Conservation (phyloP, 2,113 vertebrate species). For the Lophius piscatorius region DNA sequence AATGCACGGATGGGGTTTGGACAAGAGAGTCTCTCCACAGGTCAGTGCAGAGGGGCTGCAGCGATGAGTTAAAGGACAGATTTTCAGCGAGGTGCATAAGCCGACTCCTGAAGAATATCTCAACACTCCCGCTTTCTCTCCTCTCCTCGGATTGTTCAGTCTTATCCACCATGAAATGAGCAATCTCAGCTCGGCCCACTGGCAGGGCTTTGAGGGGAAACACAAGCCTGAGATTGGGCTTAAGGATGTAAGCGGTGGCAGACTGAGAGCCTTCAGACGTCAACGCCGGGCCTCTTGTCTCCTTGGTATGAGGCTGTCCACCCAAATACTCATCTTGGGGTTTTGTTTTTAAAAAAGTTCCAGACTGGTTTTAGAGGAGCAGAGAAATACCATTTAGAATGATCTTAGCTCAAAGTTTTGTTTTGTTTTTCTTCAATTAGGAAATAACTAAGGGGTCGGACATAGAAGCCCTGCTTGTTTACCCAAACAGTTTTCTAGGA, state of each 20-base stretch:
- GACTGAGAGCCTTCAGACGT: conserved; percentile 57
- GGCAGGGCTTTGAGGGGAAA: conserved; percentile 61
- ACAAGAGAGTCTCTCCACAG: conserved; percentile 37
- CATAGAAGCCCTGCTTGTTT: conserved; percentile 54
- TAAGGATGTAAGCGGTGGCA: conserved; percentile 51
- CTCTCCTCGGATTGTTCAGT: conserved; percentile 53
- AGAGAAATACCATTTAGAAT: conserved; percentile 40
- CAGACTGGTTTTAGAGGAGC: conserved; percentile 63
- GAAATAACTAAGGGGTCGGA: conserved; percentile 41
- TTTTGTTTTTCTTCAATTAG: conserved; percentile 20
- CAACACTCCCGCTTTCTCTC: conserved; percentile 38
- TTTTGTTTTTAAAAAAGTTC: conserved; percentile 71
- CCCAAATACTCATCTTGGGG: conserved; percentile 57
- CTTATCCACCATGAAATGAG: conserved; percentile 73
- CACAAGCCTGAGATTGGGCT: conserved; percentile 66
- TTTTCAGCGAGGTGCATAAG: conserved; percentile 62
- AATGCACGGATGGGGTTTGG: conserved; percentile 45
- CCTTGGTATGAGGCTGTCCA: conserved; percentile 56
- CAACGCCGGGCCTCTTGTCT: conserved; percentile 52
- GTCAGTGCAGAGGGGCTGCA: conserved; percentile 39
- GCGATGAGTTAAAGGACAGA: conserved; percentile 57
- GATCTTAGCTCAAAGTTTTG: conserved; percentile 46
- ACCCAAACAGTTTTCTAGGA: conserved; percentile 51
- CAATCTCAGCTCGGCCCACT: conserved; percentile 72
- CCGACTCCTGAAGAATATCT: conserved; percentile 49